A percentile compares a stretch with the other conserved stretches of the same genome.
phyloP scores from a whole-genome alignment of 2,888 invertebrate genomes.

The Phrixothrix hirtus region DNA sequence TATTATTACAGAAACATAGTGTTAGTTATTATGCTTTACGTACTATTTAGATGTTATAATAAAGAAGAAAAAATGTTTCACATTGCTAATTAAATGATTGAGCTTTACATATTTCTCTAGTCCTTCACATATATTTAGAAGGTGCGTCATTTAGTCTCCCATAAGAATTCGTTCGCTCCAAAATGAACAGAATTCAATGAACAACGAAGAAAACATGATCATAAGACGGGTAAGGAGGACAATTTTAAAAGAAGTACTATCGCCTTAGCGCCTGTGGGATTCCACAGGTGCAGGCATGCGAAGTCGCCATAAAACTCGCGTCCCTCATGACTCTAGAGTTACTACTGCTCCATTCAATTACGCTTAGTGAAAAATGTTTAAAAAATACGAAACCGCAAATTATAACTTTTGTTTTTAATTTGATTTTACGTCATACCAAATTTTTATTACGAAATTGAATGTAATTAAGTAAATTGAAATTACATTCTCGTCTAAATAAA shows the following conservation, averaged over 20 bases:
- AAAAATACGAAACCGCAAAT: slow-evolving; percentile 9
- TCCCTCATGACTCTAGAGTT: slow-evolving; percentile 9
- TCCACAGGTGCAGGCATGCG: slow-evolving; percentile 18
- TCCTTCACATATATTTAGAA: slow-evolving; percentile 6
- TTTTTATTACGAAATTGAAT: too few relatives aligned
- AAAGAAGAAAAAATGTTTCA: too few relatives aligned
- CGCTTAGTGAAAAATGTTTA: slow-evolving; percentile 2
- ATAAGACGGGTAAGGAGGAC: slow-evolving; percentile 8
- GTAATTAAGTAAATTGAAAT: too few relatives aligned
- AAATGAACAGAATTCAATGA: slow-evolving; percentile 3
- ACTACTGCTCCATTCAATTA: slow-evolving; percentile 12
- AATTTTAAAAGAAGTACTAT: slow-evolving; percentile 8
- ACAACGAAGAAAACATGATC: slow-evolving; percentile 9
- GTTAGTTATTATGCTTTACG: too few relatives aligned
- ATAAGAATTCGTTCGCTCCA: not conserved
- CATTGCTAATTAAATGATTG: not conserved
- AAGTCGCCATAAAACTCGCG: slow-evolving; percentile 10
- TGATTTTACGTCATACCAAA: too few relatives aligned
- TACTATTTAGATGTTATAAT: too few relatives aligned
- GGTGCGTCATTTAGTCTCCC: slow-evolving; percentile 7
- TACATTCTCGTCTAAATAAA: too few relatives aligned
- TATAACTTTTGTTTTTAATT: too few relatives aligned
- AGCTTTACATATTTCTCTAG: not conserved
- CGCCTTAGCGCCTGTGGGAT: slow-evolving; percentile 17
- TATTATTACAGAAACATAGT: too few relatives aligned